A percentile compares a stretch with the other conserved stretches of the same genome.
Evolutionary conservation across 2,888 invertebrate genomes (phyloP).

Genomic region (Rhagium mordax): DNA sequence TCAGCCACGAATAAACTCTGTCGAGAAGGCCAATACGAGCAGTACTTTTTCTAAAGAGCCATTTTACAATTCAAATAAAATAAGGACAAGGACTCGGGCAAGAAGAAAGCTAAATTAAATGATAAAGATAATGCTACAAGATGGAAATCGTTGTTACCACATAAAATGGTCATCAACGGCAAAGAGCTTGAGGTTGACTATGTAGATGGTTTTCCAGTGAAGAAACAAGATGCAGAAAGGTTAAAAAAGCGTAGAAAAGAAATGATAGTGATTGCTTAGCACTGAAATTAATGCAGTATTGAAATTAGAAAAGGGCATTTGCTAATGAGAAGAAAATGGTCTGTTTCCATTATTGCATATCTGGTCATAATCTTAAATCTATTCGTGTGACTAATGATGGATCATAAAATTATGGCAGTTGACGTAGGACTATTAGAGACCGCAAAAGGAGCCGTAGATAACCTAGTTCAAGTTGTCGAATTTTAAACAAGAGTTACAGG

Average conservation of each 20-base stretch:
- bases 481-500: too few relatives aligned
- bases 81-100: too few relatives aligned
- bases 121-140: slow-evolving; percentile 61
- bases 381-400: too few relatives aligned
- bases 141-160: slow-evolving; percentile 56
- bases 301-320: slow-evolving; percentile 80
- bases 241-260: slow-evolving; percentile 75
- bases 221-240: slow-evolving; percentile 80
- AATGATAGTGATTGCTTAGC: slow-evolving; percentile 79
- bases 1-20: slow-evolving; percentile 25
- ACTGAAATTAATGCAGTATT: slow-evolving; percentile 78
- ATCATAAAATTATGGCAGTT: too few relatives aligned
- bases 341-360: slow-evolving; percentile 85
- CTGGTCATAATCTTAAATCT: slow-evolving; percentile 88
- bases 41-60: slow-evolving; percentile 32
- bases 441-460: too few relatives aligned
- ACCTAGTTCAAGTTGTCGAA: too few relatives aligned
- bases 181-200: slow-evolving; percentile 75
- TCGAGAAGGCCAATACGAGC: slow-evolving; percentile 25
- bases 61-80: slow-evolving; percentile 35
- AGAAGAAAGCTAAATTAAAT: slow-evolving; percentile 53
- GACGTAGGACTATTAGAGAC: too few relatives aligned
- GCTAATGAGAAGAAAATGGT: slow-evolving; percentile 79
- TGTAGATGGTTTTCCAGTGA: slow-evolving; percentile 82
- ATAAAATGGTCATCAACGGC: slow-evolving; percentile 77